These are phyloP conservation scores for Castor canadensis DNA, from an alignment of 2,113 vertebrate species.

Conservation along the genomic window DNA sequence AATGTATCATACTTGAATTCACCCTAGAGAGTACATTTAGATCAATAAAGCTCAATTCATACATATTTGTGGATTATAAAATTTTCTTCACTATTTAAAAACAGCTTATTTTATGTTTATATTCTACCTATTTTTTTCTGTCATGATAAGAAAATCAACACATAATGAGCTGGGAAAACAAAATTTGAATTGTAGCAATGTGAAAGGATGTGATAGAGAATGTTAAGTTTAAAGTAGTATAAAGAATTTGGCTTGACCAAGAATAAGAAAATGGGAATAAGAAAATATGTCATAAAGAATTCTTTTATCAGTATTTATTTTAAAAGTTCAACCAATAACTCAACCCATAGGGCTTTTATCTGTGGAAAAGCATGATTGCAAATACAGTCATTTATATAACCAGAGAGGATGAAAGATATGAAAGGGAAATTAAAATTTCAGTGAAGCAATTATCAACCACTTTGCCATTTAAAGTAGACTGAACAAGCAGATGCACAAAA, in stretches of 20 bases:
- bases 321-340: conserved; percentile 46
- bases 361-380: conserved; percentile 37
- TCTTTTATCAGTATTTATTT: conserved; percentile 56
- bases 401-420: conserved; percentile 52
- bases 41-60: conserved; percentile 8
- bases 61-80: not conserved
- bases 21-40: too few species aligned
- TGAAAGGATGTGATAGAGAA: conserved; percentile 17
- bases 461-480: conserved; percentile 52
- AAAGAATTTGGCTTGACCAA: conserved; percentile 3
- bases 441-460: conserved; percentile 30
- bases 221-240: not conserved
- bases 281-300: not conserved
- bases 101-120: not conserved
- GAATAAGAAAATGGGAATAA: conserved; percentile 10
- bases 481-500: conserved; percentile 18
- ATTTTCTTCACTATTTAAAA: not conserved
- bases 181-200: not conserved
- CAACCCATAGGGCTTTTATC: conserved; percentile 33
- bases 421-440: conserved; percentile 71
- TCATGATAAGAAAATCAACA: not conserved
- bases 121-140: not conserved
- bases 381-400: conserved; percentile 26
- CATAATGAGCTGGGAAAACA: not conserved
- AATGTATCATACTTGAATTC: too few species aligned